A percentile compares a stretch with the other conserved stretches of the same genome.
phyloP scores from a whole-genome alignment of 2,797 vertebrate genomes.

The Antennarius maculatus region DNA sequence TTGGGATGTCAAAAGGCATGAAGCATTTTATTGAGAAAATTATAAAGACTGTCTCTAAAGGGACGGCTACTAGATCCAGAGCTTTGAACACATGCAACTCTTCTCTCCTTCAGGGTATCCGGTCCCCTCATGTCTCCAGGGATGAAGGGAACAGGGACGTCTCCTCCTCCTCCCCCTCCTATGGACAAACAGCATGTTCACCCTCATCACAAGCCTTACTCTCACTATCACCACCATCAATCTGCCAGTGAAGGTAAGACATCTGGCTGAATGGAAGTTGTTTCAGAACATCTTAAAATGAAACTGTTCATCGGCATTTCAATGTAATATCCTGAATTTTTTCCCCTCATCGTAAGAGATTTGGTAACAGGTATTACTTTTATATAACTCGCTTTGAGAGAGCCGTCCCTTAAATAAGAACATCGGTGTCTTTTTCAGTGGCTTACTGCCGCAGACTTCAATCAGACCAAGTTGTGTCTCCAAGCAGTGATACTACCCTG shows the following conservation, averaged over 20 bases:
- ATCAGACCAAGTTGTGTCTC: conserved; percentile 55
- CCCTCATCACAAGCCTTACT: conserved; percentile 85
- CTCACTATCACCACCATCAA: conserved; percentile 86
- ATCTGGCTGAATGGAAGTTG: conserved; percentile 5
- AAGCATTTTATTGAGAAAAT: conserved; percentile 45
- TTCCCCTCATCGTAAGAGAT: conserved; percentile 34
- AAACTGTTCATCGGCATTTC: conserved; percentile 31
- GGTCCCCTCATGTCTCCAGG: conserved; percentile 85
- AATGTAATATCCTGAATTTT: conserved; percentile 34
- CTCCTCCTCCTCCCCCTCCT: conserved; percentile 61
- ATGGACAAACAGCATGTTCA: conserved; percentile 88
- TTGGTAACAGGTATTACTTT: conserved; percentile 22
- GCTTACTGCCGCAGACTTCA: conserved; percentile 18
- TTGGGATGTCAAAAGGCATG: conserved; percentile 43
- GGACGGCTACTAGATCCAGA: conserved; percentile 1
- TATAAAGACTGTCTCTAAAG: conserved; percentile 20
- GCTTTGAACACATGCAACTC: conserved; percentile 2
- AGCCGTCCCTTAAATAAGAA: conserved; percentile 14
- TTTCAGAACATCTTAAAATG: conserved; percentile 34
- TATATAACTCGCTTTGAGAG: conserved; percentile 19
- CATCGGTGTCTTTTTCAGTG: conserved; percentile 22
- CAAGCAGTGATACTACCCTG: conserved; percentile 39
- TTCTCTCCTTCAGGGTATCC: conserved; percentile 79
- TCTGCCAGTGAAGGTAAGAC: conserved; percentile 82
- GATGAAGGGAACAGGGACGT: conserved; percentile 86